A percentile compares a stretch with the other conserved stretches of the same genome.
Conservation (phyloP, 2,113 vertebrate species). For the Vombatus ursinus region DNA sequence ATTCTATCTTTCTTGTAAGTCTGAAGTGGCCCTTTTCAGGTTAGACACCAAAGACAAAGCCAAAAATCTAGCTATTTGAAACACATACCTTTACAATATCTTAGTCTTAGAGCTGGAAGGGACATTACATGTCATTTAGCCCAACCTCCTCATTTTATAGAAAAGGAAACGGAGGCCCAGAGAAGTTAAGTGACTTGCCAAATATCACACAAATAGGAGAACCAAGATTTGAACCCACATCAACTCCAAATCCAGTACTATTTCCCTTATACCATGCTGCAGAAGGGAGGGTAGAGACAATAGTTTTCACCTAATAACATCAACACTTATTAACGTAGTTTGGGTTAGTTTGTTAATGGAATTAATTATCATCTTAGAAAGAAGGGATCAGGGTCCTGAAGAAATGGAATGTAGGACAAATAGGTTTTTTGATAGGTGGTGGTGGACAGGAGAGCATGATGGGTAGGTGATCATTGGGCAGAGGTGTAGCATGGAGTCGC, state of each 20-base stretch:
- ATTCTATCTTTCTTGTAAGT: neutral
- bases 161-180: neutral
- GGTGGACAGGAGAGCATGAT: neutral
- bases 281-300: neutral
- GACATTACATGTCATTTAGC: neutral
- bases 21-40: neutral
- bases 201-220: neutral
- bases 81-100: neutral
- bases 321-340: neutral
- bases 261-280: neutral
- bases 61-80: neutral
- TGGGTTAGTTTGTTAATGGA: conserved; percentile 10
- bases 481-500: neutral
- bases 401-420: neutral
- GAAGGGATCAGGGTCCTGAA: neutral
- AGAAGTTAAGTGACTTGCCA: neutral
- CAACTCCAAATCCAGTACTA: neutral
- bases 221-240: neutral
- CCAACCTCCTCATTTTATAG: neutral
- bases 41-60: neutral
- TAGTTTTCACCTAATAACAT: neutral
- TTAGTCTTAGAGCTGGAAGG: neutral
- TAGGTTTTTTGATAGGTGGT: neutral
- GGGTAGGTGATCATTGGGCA: neutral
- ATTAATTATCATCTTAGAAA: neutral